Percentiles rank a stretch among this genome's conserved stretches.
Conservation (phyloP, 2,113 vertebrate species). For the Prunella fulvescens region DNA sequence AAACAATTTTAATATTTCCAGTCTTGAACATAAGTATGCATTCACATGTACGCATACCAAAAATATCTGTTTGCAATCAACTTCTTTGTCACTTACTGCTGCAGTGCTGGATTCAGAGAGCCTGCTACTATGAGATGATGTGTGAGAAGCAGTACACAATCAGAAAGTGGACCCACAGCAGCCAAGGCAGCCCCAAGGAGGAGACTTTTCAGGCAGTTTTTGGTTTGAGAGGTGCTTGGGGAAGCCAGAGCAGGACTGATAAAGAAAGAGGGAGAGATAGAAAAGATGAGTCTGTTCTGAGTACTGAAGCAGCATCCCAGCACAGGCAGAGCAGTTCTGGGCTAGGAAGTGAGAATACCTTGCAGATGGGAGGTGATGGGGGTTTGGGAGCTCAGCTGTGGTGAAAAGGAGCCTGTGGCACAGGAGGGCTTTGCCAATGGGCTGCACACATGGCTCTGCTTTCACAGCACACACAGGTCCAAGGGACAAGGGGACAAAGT, state of each 20-base stretch:
- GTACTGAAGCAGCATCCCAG: neutral
- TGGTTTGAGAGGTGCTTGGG: neutral
- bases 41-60: fast-evolving
- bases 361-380: neutral
- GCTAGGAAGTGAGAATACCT: neutral
- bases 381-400: fast-evolving
- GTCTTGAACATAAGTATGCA: neutral
- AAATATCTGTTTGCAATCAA: constrained; percentile 43
- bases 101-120: neutral
- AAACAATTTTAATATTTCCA: constrained; percentile 11
- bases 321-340: neutral
- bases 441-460: neutral
- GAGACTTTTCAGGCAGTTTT: neutral
- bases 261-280: neutral
- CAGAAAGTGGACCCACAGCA: neutral
- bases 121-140: neutral
- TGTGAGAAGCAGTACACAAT: neutral
- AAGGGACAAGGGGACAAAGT: neutral
- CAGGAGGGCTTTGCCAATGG: fast-evolving
- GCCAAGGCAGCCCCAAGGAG: neutral
- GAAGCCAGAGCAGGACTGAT: neutral
- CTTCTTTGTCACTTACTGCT: constrained; percentile 21
- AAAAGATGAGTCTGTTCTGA: neutral
- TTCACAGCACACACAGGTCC: neutral
- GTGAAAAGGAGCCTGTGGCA: fast-evolving